A percentile compares a stretch with the other conserved stretches of the same genome.
Evolutionary conservation across 2,888 invertebrate species (phyloP).

Genomic region (Xestia rhomboidea): DNA sequence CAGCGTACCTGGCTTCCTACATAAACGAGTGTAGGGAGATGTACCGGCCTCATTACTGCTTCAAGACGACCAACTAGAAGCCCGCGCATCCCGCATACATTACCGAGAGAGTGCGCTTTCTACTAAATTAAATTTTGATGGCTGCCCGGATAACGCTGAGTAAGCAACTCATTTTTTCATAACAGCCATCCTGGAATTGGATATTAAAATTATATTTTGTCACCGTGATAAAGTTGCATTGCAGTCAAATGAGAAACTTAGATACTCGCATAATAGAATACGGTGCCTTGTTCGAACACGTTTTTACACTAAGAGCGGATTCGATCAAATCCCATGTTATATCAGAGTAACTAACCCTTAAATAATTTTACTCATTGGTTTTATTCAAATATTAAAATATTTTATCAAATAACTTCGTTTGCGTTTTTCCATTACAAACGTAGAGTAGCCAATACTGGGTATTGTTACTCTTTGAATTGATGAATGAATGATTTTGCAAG

Average conservation of each 20-base stretch:
- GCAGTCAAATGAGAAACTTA: constrained; percentile 20
- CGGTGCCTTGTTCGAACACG: background rate
- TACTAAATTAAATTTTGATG: constrained; percentile 88
- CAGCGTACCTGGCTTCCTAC: constrained; percentile 58
- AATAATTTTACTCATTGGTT: no score
- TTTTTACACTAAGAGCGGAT: no score
- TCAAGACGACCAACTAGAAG: constrained; percentile 59
- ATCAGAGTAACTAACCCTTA: no score
- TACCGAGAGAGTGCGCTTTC: constrained; percentile 85
- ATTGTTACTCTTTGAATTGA: no score
- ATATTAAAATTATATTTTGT: constrained; percentile 64
- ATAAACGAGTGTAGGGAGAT: constrained; percentile 65
- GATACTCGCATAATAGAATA: background rate
- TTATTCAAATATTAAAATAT: no score
- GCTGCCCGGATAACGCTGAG: constrained; percentile 79
- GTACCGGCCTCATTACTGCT: constrained; percentile 66
- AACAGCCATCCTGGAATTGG: constrained; percentile 76
- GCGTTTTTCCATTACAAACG: no score
- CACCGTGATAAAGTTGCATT: constrained; percentile 9
- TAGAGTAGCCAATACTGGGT: no score
- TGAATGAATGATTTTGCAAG: no score
- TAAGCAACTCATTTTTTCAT: constrained; percentile 76
- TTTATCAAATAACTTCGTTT: no score
- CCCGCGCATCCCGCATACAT: constrained; percentile 81
- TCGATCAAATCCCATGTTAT: no score